Conservation (phyloP, 2,888 invertebrate species). For the Eupithecia dodoneata region DNA sequence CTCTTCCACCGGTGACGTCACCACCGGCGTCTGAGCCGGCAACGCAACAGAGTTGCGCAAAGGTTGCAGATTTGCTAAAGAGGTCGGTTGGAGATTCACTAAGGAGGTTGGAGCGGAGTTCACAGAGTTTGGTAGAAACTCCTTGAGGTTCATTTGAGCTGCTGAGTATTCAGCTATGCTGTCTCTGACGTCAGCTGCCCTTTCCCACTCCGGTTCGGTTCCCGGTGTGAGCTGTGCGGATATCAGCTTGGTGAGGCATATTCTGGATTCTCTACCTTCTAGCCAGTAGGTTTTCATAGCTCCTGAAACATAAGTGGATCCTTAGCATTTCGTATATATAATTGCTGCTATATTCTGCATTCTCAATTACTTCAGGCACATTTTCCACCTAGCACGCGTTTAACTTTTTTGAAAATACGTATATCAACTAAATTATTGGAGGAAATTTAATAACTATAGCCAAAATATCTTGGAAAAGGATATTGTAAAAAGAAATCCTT, state of each 20-base stretch:
- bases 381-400: too few species aligned
- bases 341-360: too few species aligned
- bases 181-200: constrained; percentile 74
- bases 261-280: constrained; percentile 87
- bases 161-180: constrained; percentile 78
- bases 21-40: constrained; percentile 54
- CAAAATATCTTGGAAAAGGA: too few species aligned
- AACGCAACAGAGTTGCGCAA: constrained; percentile 52
- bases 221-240: constrained; percentile 73
- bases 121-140: constrained; percentile 58
- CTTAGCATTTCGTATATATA: constrained; percentile 13
- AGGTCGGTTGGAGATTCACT: constrained; percentile 49
- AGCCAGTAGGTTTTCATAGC: constrained; percentile 96
- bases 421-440: too few species aligned
- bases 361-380: too few species aligned
- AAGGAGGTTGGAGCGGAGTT: constrained; percentile 61
- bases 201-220: constrained; percentile 76
- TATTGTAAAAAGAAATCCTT: too few species aligned
- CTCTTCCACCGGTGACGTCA: constrained; percentile 84
- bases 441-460: too few species aligned
- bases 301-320: constrained; percentile 71
- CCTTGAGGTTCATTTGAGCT: constrained; percentile 65
- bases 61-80: constrained; percentile 44
- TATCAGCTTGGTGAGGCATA: constrained; percentile 78
- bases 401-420: too few species aligned